Evolutionary conservation across 2,113 vertebrate genomes (phyloP).

Genomic region (Octodon degus): DNA sequence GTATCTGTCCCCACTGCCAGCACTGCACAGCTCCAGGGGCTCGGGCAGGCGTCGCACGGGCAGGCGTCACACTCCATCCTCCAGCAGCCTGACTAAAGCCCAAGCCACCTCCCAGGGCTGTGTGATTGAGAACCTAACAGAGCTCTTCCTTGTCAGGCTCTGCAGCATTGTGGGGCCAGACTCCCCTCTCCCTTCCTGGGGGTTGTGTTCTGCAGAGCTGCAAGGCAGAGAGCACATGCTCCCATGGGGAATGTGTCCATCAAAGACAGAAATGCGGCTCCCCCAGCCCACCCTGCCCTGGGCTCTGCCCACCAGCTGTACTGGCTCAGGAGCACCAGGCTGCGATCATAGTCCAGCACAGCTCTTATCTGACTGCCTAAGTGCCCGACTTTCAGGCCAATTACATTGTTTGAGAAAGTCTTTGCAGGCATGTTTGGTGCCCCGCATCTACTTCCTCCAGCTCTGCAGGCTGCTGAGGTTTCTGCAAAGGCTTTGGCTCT

Average conservation of each 20-base stretch:
- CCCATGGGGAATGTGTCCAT: too few relatives aligned
- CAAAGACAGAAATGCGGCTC: neutral
- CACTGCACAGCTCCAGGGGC: neutral
- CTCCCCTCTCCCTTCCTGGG: neutral
- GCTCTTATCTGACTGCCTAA: neutral
- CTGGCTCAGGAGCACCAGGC: neutral
- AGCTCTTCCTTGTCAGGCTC: neutral
- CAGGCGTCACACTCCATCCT: neutral
- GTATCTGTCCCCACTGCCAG: neutral
- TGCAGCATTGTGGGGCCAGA: neutral
- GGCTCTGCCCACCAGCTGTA: neutral
- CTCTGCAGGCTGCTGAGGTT: neutral
- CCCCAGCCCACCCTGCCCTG: neutral
- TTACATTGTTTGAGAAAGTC: neutral
- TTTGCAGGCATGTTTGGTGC: neutral
- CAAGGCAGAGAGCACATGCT: neutral
- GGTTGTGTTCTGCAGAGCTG: neutral
- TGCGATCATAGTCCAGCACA: too few relatives aligned
- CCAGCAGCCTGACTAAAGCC: neutral
- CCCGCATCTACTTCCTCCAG: neutral
- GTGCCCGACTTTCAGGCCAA: neutral
- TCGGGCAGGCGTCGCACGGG: fast-evolving
- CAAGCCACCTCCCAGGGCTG: neutral
- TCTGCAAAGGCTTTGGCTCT: neutral
- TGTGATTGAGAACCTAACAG: neutral